Evolutionary conservation across 2,888 invertebrate genomes (phyloP).

Genomic region (Sericinus montela): DNA sequence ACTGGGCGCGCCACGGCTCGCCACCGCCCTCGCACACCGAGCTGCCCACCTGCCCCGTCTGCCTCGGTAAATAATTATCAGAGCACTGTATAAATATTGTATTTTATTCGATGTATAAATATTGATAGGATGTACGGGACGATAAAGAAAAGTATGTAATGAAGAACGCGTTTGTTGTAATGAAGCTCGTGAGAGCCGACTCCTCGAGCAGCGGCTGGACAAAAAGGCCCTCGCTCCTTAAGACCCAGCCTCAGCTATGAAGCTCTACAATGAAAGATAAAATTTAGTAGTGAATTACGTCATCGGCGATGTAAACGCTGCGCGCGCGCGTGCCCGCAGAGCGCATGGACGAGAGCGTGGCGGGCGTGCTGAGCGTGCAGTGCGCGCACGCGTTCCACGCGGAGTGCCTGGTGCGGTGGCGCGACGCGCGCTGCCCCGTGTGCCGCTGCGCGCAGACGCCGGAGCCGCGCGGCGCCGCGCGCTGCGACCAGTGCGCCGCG

Average conservation of each 20-base stretch:
- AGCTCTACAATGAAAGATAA: too few relatives aligned
- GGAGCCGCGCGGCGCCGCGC: constrained; percentile 84
- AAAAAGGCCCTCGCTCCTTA: too few relatives aligned
- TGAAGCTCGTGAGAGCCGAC: too few relatives aligned
- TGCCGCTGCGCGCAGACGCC: constrained; percentile 95
- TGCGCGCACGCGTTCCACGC: constrained; percentile 99
- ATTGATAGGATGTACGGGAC: background rate
- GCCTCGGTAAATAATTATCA: too few relatives aligned
- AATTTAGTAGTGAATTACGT: too few relatives aligned
- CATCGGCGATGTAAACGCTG: too few relatives aligned
- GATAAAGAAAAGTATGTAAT: too few relatives aligned
- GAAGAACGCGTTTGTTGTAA: too few relatives aligned
- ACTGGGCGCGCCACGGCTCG: constrained; percentile 88
- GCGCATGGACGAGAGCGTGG: constrained; percentile 98
- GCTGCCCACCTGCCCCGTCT: constrained; percentile 97
- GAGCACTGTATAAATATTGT: too few relatives aligned
- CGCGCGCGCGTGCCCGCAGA: constrained; percentile 82
- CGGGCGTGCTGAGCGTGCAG: constrained; percentile 97
- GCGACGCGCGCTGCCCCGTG: constrained; percentile 98
- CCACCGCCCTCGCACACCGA: constrained; percentile 91
- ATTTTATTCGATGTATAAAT: too few relatives aligned
- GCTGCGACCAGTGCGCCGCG: constrained; percentile 81
- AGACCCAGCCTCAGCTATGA: too few relatives aligned
- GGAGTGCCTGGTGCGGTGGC: constrained; percentile 96
- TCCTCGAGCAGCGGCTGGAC: too few relatives aligned